A percentile compares a stretch with the other conserved stretches of the same genome.
Evolutionary conservation across 37 sponge, comb jelly and placozoan species (phyloP).

Genomic region (Spongia lamella): DNA sequence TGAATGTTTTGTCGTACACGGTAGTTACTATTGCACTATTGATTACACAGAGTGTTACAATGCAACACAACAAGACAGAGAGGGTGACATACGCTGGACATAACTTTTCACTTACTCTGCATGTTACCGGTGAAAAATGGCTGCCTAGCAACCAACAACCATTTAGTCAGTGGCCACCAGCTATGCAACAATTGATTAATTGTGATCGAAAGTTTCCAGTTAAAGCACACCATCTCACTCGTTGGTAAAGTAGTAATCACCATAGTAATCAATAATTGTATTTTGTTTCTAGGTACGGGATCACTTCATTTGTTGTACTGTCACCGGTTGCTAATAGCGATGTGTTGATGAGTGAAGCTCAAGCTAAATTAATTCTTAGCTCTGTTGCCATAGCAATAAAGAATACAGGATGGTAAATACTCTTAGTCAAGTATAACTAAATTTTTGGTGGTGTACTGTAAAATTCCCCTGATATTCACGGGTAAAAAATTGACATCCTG

Average conservation of each 20-base stretch:
- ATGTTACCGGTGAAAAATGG: slow-evolving; percentile 35
- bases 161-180: slow-evolving; percentile 47
- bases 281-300: slow-evolving; percentile 65
- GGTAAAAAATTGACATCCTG: no score
- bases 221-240: slow-evolving; percentile 67
- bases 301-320: slow-evolving; percentile 71
- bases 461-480: no score
- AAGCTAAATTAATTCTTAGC: slow-evolving; percentile 79
- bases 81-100: slow-evolving; percentile 47
- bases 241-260: slow-evolving; percentile 54
- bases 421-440: neutral
- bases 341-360: slow-evolving; percentile 68
- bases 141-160: neutral
- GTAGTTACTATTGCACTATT: no score
- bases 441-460: no score
- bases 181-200: slow-evolving; percentile 69
- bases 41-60: neutral
- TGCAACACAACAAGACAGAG: slow-evolving; percentile 76
- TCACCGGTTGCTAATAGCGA: slow-evolving; percentile 47
- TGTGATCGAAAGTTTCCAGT: slow-evolving; percentile 62
- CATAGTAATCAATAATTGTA: neutral
- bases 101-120: slow-evolving; percentile 42
- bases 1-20: neutral
- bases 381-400: slow-evolving; percentile 73
- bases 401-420: slow-evolving; percentile 81